A percentile compares a stretch with the other conserved stretches of the same genome.
phyloP scores from a whole-genome alignment of 2,113 vertebrate species.

The Carollia perspicillata region DNA sequence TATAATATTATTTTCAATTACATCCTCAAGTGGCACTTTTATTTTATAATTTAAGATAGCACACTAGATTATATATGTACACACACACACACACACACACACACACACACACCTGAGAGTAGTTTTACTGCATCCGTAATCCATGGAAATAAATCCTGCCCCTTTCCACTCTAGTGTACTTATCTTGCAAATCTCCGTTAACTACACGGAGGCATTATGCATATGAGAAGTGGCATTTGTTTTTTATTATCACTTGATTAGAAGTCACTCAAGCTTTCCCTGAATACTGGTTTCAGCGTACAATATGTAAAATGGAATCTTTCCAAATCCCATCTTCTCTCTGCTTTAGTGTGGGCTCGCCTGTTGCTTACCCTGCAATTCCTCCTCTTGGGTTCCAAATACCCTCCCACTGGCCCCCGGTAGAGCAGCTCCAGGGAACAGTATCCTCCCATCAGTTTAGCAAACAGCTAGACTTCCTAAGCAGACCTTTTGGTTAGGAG shows the following conservation, averaged over 20 bases:
- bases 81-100: background rate
- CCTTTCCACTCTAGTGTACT: background rate
- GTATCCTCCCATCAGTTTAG: background rate
- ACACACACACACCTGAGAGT: conserved; percentile 42
- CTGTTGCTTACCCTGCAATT: conserved; percentile 73
- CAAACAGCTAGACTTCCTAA: conserved; percentile 66
- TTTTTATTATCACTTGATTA: conserved; percentile 65
- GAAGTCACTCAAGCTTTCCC: conserved; percentile 57
- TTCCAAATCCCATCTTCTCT: conserved; percentile 72
- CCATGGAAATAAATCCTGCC: conserved; percentile 60
- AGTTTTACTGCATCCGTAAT: conserved; percentile 34
- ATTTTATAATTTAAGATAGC: conserved; percentile 65
- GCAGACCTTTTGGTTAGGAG: conserved; percentile 75
- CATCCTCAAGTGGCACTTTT: conserved; percentile 37
- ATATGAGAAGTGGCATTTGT: conserved; percentile 25
- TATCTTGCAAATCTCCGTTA: conserved; percentile 66
- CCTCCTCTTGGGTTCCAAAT: conserved; percentile 60
- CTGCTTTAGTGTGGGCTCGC: conserved; percentile 41
- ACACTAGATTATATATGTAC: background rate
- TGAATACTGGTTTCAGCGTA: conserved; percentile 44
- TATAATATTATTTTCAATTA: conserved; percentile 56
- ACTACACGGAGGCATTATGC: conserved; percentile 13
- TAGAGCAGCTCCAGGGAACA: conserved; percentile 56
- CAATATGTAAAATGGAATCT: conserved; percentile 58
- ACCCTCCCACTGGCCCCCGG: conserved; percentile 33